These are phyloP conservation scores for Neodontobutis hainanensis DNA, from an alignment of 2,113 vertebrate genomes.

Conservation along the genomic window DNA sequence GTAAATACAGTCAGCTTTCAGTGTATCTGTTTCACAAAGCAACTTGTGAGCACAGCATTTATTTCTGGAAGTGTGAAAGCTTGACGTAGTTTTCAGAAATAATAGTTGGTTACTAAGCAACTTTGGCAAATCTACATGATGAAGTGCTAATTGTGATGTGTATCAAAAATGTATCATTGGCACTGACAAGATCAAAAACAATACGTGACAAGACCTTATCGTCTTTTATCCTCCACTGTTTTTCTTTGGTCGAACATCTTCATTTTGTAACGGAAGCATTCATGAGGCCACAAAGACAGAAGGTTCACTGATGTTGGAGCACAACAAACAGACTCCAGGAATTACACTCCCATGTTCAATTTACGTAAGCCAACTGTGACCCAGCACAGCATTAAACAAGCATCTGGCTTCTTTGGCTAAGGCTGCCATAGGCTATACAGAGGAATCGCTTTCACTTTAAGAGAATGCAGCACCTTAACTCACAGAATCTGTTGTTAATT, in stretches of 20 bases:
- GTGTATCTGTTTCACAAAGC: conserved; percentile 43
- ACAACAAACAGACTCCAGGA: conserved; percentile 65
- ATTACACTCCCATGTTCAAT: conserved; percentile 73
- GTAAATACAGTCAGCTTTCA: conserved; percentile 4
- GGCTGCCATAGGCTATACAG: conserved; percentile 10
- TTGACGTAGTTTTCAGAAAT: conserved; percentile 79
- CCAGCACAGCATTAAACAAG: conserved; percentile 72
- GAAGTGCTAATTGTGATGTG: conserved; percentile 43
- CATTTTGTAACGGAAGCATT: conserved; percentile 15
- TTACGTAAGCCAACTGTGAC: conserved; percentile 45
- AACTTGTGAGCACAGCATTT: conserved; percentile 53
- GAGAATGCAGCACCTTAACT: neutral
- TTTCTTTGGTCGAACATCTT: neutral
- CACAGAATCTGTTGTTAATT: too few species aligned
- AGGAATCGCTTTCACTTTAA: conserved; percentile 22
- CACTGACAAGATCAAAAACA: conserved; percentile 3
- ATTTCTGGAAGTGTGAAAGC: conserved; percentile 76
- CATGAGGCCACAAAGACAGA: conserved; percentile 48
- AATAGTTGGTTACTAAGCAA: conserved; percentile 80
- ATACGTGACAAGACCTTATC: too few species aligned
- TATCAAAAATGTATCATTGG: conserved; percentile 2
- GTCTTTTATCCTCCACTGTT: neutral
- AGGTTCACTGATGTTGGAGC: conserved; percentile 58
- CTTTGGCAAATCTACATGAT: conserved; percentile 60
- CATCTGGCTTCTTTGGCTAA: conserved; percentile 74